A percentile compares a stretch with the other conserved stretches of the same genome.
Evolutionary conservation across 1,140 invertebrate genomes (phyloP).

Genomic region (Uloborus diversus): DNA sequence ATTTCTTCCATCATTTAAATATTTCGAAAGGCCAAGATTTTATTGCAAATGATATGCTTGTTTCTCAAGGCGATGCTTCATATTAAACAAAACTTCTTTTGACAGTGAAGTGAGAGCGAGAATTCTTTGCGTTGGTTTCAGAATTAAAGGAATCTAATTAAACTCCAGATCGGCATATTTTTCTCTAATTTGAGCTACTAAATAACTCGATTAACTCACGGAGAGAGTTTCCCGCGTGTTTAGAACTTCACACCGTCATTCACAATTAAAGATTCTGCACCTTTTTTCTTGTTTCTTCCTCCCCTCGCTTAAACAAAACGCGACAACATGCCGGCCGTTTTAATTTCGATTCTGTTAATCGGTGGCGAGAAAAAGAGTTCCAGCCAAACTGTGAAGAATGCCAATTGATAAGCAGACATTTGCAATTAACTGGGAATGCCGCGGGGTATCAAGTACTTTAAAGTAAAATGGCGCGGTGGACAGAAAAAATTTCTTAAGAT

Average conservation of each 20-base stretch:
- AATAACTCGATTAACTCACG: conserved; percentile 17
- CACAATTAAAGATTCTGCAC: not conserved
- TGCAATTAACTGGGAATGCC: conserved; percentile 42
- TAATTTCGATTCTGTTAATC: conserved; percentile 31
- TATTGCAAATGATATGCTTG: too few relatives aligned
- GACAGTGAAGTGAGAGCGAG: too few relatives aligned
- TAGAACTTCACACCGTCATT: not conserved
- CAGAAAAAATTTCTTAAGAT: conserved; percentile 14
- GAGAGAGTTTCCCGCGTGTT: conserved; percentile 9
- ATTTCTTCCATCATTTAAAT: too few relatives aligned
- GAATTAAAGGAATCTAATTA: not conserved
- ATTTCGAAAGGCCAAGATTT: too few relatives aligned
- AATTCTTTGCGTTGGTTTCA: too few relatives aligned
- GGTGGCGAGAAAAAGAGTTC: not conserved
- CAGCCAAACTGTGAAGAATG: conserved; percentile 25
- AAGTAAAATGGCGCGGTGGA: not conserved
- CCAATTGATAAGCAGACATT: conserved; percentile 39
- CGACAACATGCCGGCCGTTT: conserved; percentile 1
- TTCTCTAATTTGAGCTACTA: conserved; percentile 18
- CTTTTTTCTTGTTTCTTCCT: not conserved
- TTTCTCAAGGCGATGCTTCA: too few relatives aligned
- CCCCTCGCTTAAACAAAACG: too few relatives aligned
- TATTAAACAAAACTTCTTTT: too few relatives aligned
- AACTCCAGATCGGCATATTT: not conserved
- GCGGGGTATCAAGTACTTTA: conserved; percentile 17